Evolutionary conservation across 2,113 vertebrate genomes (phyloP), one percentile per base, ranked within the genome.

Genomic region (Megalops atlanticus): DNA sequence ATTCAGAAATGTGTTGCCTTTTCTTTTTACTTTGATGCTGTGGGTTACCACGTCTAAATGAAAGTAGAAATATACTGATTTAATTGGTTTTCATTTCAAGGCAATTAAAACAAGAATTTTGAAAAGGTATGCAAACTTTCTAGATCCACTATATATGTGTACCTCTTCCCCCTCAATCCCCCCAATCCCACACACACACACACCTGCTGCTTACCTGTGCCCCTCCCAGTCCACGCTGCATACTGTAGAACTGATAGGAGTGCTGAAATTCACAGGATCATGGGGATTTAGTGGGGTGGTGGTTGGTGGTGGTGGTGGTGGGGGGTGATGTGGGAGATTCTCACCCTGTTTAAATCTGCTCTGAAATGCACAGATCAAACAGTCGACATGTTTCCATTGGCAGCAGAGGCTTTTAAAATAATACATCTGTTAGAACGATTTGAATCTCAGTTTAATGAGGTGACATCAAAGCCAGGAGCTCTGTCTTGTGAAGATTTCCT

Each of bases 201-300:
- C 41, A 15, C 64, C 64, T 49, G 18, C 33, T 47, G 35, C 76
- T 94, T 94, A 95, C 95, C 94, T 94, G 93, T 93, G 89, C 92
- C 90, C 92, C 94, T 92, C 93, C 94, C 92, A 94, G 94, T 93
- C 92, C 86, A 89, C 89, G 92, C 94, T 95, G 93, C 89, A 93
- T 95, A 94, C 95, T 92, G 94, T 93, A n/a, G 93, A 89, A 88
- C 89, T 85, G 87, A 92, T 91, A 93, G 92, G 92, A 76, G 83
- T 92, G 93, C 94, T 94, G 91, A 95, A 95, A 95, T 93, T 1
- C 90, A 91, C 86, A 90, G 94, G 91, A 93, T 95, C 93, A 95
- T 90, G 95, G 92, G 91, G 89, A 87, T 92, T 93, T 91, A 40
- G 41, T 33, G n/a, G 33, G 75, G 41, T 72, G 45, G 75, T 27